phyloP scores from a whole-genome alignment of 2,113 vertebrate genomes.

The Myiozetetes cayanensis region DNA sequence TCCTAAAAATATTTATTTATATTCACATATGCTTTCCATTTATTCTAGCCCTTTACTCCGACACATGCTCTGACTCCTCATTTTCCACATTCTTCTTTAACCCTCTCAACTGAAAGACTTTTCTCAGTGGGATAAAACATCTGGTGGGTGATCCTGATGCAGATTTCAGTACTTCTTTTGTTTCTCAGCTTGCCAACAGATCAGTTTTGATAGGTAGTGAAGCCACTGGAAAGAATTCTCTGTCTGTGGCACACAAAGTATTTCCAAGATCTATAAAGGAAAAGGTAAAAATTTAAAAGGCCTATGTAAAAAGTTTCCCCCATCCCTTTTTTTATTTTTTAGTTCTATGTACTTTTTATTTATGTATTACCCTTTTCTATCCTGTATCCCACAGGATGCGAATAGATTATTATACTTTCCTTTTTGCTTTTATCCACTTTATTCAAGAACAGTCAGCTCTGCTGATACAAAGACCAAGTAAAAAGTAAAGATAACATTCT shows the following conservation, averaged over 20 bases:
- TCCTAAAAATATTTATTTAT: not conserved
- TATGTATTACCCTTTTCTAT: not conserved
- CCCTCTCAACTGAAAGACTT: not conserved
- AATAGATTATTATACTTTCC: not conserved
- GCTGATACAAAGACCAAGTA: not conserved
- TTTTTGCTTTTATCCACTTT: not conserved
- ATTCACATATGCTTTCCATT: constrained; percentile 40
- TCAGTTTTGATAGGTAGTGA: not conserved
- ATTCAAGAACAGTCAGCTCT: not conserved
- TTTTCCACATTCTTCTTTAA: constrained; percentile 20
- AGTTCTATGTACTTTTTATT: not conserved
- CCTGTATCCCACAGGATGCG: not conserved
- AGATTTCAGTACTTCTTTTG: not conserved
- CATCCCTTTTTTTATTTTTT: rapidly evolving
- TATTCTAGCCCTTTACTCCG: not conserved
- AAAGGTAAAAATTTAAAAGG: not conserved
- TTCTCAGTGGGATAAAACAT: constrained; percentile 20
- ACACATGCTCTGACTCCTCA: rapidly evolving
- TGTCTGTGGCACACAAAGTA: not conserved
- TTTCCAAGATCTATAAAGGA: not conserved
- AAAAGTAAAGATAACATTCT: not conserved
- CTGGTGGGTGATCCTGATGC: not conserved
- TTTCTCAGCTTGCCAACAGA: not conserved
- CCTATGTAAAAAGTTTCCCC: not conserved
- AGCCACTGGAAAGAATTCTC: not conserved